Evolutionary conservation across 2,113 vertebrate genomes (phyloP).

Genomic region (Pardalotus punctatus): DNA sequence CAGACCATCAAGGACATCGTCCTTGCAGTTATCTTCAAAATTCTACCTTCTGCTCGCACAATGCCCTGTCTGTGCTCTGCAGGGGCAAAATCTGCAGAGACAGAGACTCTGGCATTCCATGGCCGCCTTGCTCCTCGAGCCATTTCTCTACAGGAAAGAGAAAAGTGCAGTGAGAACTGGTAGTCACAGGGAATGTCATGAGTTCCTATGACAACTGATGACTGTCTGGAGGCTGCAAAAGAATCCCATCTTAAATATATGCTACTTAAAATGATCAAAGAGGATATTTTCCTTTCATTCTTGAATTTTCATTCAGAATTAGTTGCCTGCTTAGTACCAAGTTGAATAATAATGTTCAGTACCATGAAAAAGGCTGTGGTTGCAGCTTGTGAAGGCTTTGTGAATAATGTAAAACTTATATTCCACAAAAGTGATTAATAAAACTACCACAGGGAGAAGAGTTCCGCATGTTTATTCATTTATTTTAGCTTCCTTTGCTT

Average conservation of each 20-base stretch:
- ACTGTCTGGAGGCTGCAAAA: neutral
- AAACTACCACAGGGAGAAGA: neutral
- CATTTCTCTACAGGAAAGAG: no score
- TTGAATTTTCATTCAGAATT: constrained; percentile 13
- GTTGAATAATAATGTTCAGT: neutral
- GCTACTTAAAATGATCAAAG: constrained; percentile 9
- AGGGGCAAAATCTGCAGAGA: no score
- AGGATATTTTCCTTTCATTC: constrained; percentile 8
- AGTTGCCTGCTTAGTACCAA: neutral
- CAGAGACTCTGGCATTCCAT: no score
- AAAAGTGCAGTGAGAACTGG: neutral
- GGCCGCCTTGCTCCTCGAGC: no score
- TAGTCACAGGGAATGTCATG: neutral
- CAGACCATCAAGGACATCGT: no score
- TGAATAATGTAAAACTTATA: neutral
- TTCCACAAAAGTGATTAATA: constrained; percentile 10
- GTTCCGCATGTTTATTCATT: constrained; percentile 16
- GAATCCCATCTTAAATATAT: neutral
- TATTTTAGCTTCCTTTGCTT: constrained; percentile 1
- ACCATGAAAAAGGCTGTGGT: neutral
- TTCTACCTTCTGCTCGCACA: no score
- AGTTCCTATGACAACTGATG: neutral
- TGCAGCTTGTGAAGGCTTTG: neutral
- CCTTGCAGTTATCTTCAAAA: no score
- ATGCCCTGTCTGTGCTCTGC: no score